A percentile compares a stretch with the other conserved stretches of the same genome.
Conservation (phyloP, 2,113 vertebrate genomes). For the Hiodon tergisus region DNA sequence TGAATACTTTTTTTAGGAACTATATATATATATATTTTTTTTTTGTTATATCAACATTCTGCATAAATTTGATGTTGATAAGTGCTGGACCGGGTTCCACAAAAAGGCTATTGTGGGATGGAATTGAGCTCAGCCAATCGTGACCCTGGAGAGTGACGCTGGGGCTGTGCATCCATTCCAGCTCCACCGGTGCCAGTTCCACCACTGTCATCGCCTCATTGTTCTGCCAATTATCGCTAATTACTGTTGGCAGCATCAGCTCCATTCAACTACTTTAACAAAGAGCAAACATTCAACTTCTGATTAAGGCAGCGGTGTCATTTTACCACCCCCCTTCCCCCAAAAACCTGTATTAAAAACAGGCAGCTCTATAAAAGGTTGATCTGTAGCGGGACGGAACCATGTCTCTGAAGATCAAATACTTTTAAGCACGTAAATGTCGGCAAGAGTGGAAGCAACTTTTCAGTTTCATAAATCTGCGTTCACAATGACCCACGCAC, state of each 20-base stretch:
- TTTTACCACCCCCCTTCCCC: conserved; percentile 19
- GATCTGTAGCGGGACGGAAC: neutral
- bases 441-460: neutral
- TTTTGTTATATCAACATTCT: conserved; percentile 24
- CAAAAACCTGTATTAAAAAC: conserved; percentile 10
- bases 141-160: conserved; percentile 45
- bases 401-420: neutral
- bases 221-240: conserved; percentile 63
- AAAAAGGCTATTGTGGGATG: conserved; percentile 55
- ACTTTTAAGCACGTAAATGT: neutral
- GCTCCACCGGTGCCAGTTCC: conserved; percentile 39
- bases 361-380: neutral
- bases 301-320: conserved; percentile 39
- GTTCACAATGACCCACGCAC: too few relatives aligned
- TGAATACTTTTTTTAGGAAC: too few relatives aligned
- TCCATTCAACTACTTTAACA: conserved; percentile 48
- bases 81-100: conserved; percentile 38
- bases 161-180: conserved; percentile 30
- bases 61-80: conserved; percentile 47
- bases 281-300: conserved; percentile 50
- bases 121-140: conserved; percentile 51
- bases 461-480: too few relatives aligned
- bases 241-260: conserved; percentile 56
- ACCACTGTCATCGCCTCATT: conserved; percentile 65
- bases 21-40: conserved; percentile 1